A percentile compares a stretch with the other conserved stretches of the same genome.
Evolutionary conservation across 2,888 invertebrate genomes (phyloP).

Genomic region (Iselma pallidipennis): DNA sequence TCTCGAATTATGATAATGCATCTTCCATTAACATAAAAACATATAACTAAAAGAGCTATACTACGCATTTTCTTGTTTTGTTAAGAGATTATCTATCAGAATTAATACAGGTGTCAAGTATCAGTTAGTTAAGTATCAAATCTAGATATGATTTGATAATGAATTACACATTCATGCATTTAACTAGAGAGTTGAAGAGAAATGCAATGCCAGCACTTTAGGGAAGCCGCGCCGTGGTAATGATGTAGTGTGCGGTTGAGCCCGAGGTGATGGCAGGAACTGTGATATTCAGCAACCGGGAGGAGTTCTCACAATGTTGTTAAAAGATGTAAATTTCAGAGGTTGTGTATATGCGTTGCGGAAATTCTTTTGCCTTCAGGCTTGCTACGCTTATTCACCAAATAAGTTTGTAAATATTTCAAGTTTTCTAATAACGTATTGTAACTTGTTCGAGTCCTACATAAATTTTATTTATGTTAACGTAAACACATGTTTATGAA

Average conservation of each 20-base stretch:
- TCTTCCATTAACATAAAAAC: slow-evolving; percentile 34
- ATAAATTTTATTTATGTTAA: slow-evolving; percentile 26
- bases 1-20: slow-evolving; percentile 34
- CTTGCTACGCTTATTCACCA: slow-evolving; percentile 24
- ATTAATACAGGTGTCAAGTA: slow-evolving; percentile 20
- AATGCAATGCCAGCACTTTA: slow-evolving; percentile 40
- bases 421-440: slow-evolving; percentile 27
- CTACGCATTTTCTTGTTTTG: slow-evolving; percentile 17
- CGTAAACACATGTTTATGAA: slow-evolving; percentile 20
- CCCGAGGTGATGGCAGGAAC: slow-evolving; percentile 39
- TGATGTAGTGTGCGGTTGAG: slow-evolving; percentile 44
- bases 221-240: slow-evolving; percentile 39
- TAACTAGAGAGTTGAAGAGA: slow-evolving; percentile 29
- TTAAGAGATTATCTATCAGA: slow-evolving; percentile 18
- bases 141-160: slow-evolving; percentile 25
- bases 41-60: slow-evolving; percentile 20
- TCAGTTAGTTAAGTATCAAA: slow-evolving; percentile 4
- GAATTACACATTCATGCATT: slow-evolving; percentile 34
- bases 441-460: slow-evolving; percentile 22
- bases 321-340: slow-evolving; percentile 40
- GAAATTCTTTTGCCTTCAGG: slow-evolving; percentile 33
- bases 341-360: slow-evolving; percentile 28
- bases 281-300: slow-evolving; percentile 38
- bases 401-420: slow-evolving; percentile 29
- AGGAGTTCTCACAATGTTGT: slow-evolving; percentile 36